Evolutionary conservation across 1,140 invertebrate species (phyloP).

Genomic region (Anadara kagoshimensis): DNA sequence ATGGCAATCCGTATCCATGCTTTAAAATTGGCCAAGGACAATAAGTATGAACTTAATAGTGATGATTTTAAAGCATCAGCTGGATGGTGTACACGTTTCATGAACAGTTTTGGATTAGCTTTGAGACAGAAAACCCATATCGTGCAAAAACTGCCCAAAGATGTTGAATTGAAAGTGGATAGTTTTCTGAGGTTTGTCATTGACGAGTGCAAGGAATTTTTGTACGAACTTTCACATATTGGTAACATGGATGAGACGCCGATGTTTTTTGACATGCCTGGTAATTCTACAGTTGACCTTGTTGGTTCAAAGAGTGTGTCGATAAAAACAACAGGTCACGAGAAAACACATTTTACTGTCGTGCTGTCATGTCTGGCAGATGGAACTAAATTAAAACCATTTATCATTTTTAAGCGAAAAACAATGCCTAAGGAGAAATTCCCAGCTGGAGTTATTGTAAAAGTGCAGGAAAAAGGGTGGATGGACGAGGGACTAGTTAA

Average conservation of each 20-base stretch:
- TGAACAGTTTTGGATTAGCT: neutral
- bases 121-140: neutral
- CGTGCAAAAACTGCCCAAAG: neutral
- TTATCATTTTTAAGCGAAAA: conserved; percentile 62
- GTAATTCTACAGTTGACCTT: neutral
- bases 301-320: neutral
- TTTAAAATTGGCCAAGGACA: no score
- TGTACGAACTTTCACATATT: neutral
- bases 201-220: neutral
- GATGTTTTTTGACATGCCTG: conserved; percentile 5
- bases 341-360: neutral
- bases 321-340: neutral
- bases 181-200: neutral
- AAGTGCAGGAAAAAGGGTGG: conserved; percentile 54
- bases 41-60: no score
- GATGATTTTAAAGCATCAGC: neutral
- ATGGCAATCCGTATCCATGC: no score
- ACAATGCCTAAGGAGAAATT: conserved; percentile 40
- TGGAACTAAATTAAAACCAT: conserved; percentile 51
- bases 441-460: conserved; percentile 32
- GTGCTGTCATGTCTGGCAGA: conserved; percentile 24
- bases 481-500: conserved; percentile 51
- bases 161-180: neutral
- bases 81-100: neutral
- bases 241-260: conserved; percentile 15